Evolutionary conservation across 2,888 invertebrate species (phyloP), one percentile per base, ranked within the genome.

Genomic region (Eledone cirrhosa): DNA sequence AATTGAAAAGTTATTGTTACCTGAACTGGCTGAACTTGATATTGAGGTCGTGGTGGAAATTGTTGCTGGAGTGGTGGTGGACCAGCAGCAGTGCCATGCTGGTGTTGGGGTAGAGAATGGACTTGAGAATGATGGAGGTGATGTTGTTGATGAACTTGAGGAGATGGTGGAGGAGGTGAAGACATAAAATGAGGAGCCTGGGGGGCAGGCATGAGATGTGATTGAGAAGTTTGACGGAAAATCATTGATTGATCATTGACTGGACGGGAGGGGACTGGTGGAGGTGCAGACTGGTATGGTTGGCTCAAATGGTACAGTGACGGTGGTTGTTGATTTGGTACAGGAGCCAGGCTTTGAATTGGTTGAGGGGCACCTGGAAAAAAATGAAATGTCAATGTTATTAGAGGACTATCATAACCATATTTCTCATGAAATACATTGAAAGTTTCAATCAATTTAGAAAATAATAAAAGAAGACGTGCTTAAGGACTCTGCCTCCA

Each of bases 251-350:
- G 65, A 13, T 67, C 48, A 72, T 72, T 47, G 22, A 19, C 33
- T 14, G 31, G 74, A 31, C 78, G 48, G 13, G 78, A n/a, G n/a
- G 59, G 48, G 29, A 74, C 72, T 11, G 59, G n/a, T 63, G 63
- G 29, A 19, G 41, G 41, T 27, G 74, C 41, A 74, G 78, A 53
- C 22, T 74, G 59, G 31, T 74, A 31, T n/a, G 19, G 53, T 41
- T 53, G 27, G 47, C 75, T 41, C 29, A 74, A 27, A 11, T 31
- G 78, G 41, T 72, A 53, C 33, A 75, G 74, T 2, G 59, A 33
- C 24, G 78, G 24, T 2, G 72, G 78, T 29, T 75, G 78, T 8
- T 53, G 78, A 48, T 53, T 72, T 31, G 78, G 78, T 72, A 78
- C 31, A 24, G 72, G 78, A 7, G 72, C 72, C n/a, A 72, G 14